These are phyloP conservation scores for Thera obeliscata DNA, from an alignment of 2,888 invertebrate species.

Conservation along the genomic window DNA sequence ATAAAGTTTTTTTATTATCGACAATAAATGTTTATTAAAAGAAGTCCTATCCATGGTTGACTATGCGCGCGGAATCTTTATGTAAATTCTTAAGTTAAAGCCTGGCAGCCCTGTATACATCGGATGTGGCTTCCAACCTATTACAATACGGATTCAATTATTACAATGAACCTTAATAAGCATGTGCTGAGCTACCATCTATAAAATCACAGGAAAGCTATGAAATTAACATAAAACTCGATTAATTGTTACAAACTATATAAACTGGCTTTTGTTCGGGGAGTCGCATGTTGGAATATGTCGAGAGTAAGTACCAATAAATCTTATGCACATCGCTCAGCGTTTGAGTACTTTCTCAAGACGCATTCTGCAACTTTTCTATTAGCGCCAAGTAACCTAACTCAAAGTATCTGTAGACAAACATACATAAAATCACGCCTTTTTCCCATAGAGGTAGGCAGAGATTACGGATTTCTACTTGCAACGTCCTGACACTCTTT, in stretches of 20 bases:
- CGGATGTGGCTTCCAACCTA: conserved; percentile 48
- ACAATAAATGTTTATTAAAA: background rate
- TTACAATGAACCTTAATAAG: conserved; percentile 56
- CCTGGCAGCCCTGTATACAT: conserved; percentile 22
- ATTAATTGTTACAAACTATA: conserved; percentile 24
- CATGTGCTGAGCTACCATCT: conserved; percentile 40
- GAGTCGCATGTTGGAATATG: conserved; percentile 1
- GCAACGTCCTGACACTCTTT: too few species aligned
- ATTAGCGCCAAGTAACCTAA: background rate
- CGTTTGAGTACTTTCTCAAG: background rate
- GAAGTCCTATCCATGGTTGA: background rate
- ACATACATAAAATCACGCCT: too few species aligned
- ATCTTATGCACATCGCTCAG: background rate
- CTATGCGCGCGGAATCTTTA: background rate
- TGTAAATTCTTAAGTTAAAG: background rate
- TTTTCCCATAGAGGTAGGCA: too few species aligned
- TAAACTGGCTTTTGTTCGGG: conserved; percentile 10
- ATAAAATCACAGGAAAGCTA: conserved; percentile 41
- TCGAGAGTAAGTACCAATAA: background rate
- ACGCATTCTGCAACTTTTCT: background rate
- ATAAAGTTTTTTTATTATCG: background rate
- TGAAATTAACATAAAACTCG: conserved; percentile 41
- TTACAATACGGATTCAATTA: conserved; percentile 62
- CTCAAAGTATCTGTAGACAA: too few species aligned
- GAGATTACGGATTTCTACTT: too few species aligned